Percentiles rank a stretch among this genome's conserved stretches.
These are phyloP conservation scores for Tiphia femorata DNA, from an alignment of 2,888 invertebrate species.

Conservation along the genomic window DNA sequence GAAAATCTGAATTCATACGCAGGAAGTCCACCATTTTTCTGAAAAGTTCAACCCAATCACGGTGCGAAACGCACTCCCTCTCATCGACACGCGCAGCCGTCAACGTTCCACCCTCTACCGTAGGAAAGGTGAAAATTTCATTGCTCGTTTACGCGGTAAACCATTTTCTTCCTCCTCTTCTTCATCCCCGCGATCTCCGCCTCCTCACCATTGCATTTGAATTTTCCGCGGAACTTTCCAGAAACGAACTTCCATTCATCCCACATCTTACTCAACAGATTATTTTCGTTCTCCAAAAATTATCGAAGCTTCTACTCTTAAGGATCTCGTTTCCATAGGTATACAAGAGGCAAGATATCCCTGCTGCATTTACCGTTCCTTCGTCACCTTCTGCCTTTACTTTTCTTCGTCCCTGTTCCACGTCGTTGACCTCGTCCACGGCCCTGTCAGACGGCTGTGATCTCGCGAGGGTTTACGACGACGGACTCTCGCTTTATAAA, in stretches of 20 bases:
- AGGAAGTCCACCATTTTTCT: no score
- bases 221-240: no score
- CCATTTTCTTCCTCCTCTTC: neutral
- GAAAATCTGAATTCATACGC: no score
- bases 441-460: no score
- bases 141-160: neutral
- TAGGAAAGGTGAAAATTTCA: conserved; percentile 1
- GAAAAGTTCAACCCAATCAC: neutral
- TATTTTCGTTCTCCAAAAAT: no score
- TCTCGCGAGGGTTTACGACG: no score
- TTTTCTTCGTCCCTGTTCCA: conserved; percentile 6
- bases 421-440: conserved; percentile 1
- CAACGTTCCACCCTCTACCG: neutral
- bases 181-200: neutral
- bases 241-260: no score
- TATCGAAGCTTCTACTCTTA: no score
- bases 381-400: neutral
- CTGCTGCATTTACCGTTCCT: neutral
- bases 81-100: neutral
- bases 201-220: no score
- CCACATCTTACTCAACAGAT: no score
- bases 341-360: neutral
- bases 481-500: conserved; percentile 50
- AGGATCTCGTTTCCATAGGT: no score
- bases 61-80: neutral